Base-by-base conservation (phyloP, 2,797 vertebrate species). In the Sphenopsis melanotis region DNA sequence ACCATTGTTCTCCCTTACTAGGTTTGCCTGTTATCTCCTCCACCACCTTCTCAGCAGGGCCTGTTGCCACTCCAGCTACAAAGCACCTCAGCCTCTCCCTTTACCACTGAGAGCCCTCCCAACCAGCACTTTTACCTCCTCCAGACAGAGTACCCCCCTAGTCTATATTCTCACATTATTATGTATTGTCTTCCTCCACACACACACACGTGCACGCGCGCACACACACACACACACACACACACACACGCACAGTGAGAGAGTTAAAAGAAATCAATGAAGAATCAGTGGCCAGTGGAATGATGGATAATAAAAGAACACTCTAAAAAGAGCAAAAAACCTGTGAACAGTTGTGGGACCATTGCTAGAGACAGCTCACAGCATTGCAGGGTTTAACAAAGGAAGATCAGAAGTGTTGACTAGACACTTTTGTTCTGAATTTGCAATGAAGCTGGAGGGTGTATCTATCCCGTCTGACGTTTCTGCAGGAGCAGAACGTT, bases 391-490 rank as follows among this genome's bases (percentile, higher is more conserved):
- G 29, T 63, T 88, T 93, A 95, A 94, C 85, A 91, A 93, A 94
- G 94, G 42, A 90, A 96, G 93, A 96, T 96, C 90, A 94, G 93
- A 96, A 94, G 94, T 94, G 93, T 94, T 96, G 93, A 96, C 91
- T 96, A 96, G 96, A 96, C 95, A 93, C 86, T 95, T 96, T 91
- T 90, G 74, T 91, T 94, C 93, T 94, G 83, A 88, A 69, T 93
- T 93, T 92, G 88, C 86, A 93, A 83, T 59, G 94, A 95, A 96
- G 88, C 86, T 94, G 93, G 92, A 95, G 94, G 92, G 70, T 93
- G 92, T 91, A 94, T 87, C 95, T 95, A 94, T 88, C 96, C 91
- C 7, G 0, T 44, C 80, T 96, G 96, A 96, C 41, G 37, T 94
- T 94, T 96, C 93, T 94, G 83, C 3, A 0, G 77, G 76, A 96